Percentiles rank a stretch among this genome's conserved stretches.
Conservation (phyloP, 2,888 invertebrate genomes). For the Cheilosia soror region DNA sequence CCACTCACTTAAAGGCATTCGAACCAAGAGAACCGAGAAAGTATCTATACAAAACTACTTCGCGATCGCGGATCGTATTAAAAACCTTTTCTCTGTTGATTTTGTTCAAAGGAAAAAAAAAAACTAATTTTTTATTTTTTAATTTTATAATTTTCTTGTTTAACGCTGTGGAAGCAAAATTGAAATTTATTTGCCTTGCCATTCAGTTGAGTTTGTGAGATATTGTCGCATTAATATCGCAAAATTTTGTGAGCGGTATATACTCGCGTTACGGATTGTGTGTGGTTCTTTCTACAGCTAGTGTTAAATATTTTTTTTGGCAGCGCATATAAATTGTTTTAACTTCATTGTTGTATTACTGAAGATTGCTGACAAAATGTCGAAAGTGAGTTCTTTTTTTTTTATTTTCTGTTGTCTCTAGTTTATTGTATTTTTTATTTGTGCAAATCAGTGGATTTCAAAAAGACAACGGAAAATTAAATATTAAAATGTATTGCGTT, state of each 20-base stretch:
- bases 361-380: slow-evolving; percentile 57
- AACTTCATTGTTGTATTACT: slow-evolving; percentile 37
- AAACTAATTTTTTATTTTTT: slow-evolving; percentile 21
- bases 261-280: slow-evolving; percentile 23
- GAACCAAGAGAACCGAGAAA: slow-evolving; percentile 45
- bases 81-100: slow-evolving; percentile 38
- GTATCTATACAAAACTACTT: slow-evolving; percentile 14
- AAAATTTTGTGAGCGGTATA: slow-evolving; percentile 27
- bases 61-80: slow-evolving; percentile 25
- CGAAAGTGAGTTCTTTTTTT: slow-evolving; percentile 64
- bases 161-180: slow-evolving; percentile 49
- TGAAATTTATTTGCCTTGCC: slow-evolving; percentile 52
- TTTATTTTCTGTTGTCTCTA: background rate
- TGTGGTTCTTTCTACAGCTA: slow-evolving; percentile 1
- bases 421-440: slow-evolving; percentile 17
- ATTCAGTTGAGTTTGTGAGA: slow-evolving; percentile 61
- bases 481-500: background rate
- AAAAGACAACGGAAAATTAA: slow-evolving; percentile 11
- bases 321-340: slow-evolving; percentile 30
- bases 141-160: slow-evolving; percentile 35
- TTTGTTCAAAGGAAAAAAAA: slow-evolving; percentile 29
- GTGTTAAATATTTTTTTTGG: slow-evolving; percentile 23
- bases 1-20: slow-evolving; percentile 62
- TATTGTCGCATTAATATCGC: slow-evolving; percentile 52
- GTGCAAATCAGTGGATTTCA: slow-evolving; percentile 5